Base-by-base conservation (phyloP, 1,140 invertebrate species). In the Drosophila ironensis region DNA sequence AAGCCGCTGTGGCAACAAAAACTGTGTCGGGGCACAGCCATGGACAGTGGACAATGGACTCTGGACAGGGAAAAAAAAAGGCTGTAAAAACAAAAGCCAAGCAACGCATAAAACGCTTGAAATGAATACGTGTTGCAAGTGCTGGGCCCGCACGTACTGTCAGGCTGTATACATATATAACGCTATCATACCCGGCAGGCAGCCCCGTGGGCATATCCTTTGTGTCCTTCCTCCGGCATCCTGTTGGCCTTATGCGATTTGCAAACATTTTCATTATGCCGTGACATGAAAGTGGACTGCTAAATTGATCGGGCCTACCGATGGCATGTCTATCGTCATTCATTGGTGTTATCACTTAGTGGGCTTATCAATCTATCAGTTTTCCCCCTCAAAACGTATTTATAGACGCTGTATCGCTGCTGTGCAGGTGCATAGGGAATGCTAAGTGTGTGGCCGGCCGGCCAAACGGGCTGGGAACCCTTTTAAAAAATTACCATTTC, bases 101-200 rank as follows among this genome's bases (percentile, higher is more conserved):
- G 60, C 60, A 86, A 63, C 80, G 80, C 80, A 86, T 84, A 84
- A 78, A 84, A 80, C 71, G 74, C 81, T 86, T 84, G 80, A 86
- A 86, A 84, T 86, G 80, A 86, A 86, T 80, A 80, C 80, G 74
- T 86, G 70, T 68, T 60, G 47, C 53, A 59, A 64, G 70, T 77
- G 64, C 72, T 38, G 20, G 37, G n/a, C 35, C 44, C 8, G 1
- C 25, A 4, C 0, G 11, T 4, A 5, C 22, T 52, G 28, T 11
- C 12, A 19, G n/a, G 37, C 25, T 9, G 1, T 4, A 4, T 4
- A 3, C 28, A 19, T 22, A 22, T 19, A 4, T 8, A 12, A 7
- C 20, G 24, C 54, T 28, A 38, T 48, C 42, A 11, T 16, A 24
- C 44, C 12, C 14, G 30, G 45, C 37, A 60, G 19, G 14, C 28